Evolutionary conservation across 2,113 vertebrate genomes (phyloP), one percentile per base, ranked within the genome.

Genomic region (Eleginops maclovinus): DNA sequence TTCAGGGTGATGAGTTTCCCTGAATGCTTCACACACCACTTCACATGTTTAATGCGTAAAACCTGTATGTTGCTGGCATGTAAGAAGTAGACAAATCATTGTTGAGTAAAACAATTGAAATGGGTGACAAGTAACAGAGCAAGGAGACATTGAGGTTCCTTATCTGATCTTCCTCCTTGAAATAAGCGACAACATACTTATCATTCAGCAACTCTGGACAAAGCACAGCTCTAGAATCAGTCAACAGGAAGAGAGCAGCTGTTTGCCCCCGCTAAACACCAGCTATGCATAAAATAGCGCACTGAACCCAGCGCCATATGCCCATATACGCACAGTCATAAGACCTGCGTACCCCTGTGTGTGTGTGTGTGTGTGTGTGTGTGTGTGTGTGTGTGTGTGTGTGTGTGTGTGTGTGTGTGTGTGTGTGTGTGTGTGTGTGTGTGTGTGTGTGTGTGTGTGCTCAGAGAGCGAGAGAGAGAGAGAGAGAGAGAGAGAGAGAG

Each of bases 281-380:
- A 16, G 69, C 55, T 17, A 47, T 21, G 69, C 75, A 55, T 40
- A 31, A 75, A 75, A 87, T 71, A 83, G 67, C 63, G 70, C 70
- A 67, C 40, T 22, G 53, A 70, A 83, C 22, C 26, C 21, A 15
- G 67, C 41, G 59, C 62, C 72, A 66, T 85, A 75, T 76, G 73
- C 53, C 66, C 9, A 0, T 44, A 28, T 72, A n/a, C 46, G 40
- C 65, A 64, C 72, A 66, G 53, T 36, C 11, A 36, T 36, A 15
- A 54, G 28, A 81, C 56, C 76, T 65, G 68, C 16, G 56, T 51
- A 72, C n/a, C 41, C 67, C 13, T 4, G 31, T 22, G 43, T 21
- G 28, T 43, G 67, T 55, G 51, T 40, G 58, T 55, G 62, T 15
- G 51, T 55, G 60, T 12, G 54, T 64, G 66, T 15, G 53, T 26